phyloP scores from a whole-genome alignment of 2,113 vertebrate genomes.

The Empidonax alnorum region DNA sequence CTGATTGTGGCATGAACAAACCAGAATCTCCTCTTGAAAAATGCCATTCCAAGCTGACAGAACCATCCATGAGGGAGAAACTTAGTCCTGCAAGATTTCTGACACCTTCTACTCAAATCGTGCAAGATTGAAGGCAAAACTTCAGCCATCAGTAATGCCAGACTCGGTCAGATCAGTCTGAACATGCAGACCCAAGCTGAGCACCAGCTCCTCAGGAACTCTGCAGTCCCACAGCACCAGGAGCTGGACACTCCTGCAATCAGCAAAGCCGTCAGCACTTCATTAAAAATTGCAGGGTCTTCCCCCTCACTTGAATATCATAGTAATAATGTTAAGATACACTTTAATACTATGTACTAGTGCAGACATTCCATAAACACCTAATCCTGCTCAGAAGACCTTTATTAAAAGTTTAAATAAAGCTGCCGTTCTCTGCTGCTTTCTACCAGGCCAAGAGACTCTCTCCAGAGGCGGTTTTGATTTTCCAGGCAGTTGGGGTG shows the following conservation, averaged over 20 bases:
- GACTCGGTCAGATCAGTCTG: background rate
- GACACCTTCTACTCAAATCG: background rate
- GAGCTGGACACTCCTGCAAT: background rate
- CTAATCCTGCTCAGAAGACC: background rate
- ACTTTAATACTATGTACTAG: background rate
- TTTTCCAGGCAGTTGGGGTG: slow-evolving; percentile 1
- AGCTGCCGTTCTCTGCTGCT: slow-evolving; percentile 18
- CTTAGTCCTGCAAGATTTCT: background rate
- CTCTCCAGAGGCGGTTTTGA: background rate
- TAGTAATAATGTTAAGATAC: background rate
- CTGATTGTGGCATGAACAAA: background rate
- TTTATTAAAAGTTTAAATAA: slow-evolving; percentile 22
- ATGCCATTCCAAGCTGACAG: background rate
- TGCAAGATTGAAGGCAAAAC: background rate
- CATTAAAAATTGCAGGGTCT: background rate
- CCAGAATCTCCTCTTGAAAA: background rate
- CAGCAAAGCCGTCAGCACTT: background rate
- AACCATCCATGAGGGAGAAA: background rate
- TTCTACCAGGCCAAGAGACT: background rate
- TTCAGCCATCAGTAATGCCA: background rate
- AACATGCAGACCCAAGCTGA: background rate
- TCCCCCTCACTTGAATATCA: background rate
- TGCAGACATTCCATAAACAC: slow-evolving; percentile 41
- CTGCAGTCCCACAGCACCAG: background rate
- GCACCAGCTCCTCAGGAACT: background rate